Evolutionary conservation across 2,113 vertebrate species (phyloP).

Genomic region (Catagonus wagneri): DNA sequence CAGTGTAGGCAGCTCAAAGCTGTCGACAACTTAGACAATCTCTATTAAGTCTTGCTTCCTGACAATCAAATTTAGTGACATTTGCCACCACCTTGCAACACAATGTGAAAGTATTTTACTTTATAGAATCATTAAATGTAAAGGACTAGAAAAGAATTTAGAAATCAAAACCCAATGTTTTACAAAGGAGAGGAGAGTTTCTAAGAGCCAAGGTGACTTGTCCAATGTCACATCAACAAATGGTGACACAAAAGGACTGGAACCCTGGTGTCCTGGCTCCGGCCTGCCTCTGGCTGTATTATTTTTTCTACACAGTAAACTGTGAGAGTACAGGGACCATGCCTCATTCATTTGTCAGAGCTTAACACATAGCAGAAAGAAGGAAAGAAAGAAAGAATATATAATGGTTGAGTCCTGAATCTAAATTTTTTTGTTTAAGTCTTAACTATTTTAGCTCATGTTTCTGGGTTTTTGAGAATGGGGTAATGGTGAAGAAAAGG

Average conservation of each 20-base stretch:
- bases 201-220: background rate
- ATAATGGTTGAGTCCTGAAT: background rate
- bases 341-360: background rate
- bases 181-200: background rate
- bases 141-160: background rate
- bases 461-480: background rate
- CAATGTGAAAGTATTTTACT: background rate
- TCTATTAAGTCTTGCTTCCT: background rate
- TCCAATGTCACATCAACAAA: background rate
- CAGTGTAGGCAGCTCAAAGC: background rate
- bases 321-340: background rate
- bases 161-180: slow-evolving; percentile 6
- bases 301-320: background rate
- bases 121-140: background rate
- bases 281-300: background rate
- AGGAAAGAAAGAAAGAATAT: background rate
- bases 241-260: background rate
- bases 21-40: background rate
- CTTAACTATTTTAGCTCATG: background rate
- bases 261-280: background rate
- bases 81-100: background rate
- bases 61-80: background rate
- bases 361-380: background rate
- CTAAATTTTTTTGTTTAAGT: slow-evolving; percentile 24
- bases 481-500: background rate